Evolutionary conservation across 2,888 invertebrate species (phyloP).

Genomic region (Drosophila paramelanica): DNA sequence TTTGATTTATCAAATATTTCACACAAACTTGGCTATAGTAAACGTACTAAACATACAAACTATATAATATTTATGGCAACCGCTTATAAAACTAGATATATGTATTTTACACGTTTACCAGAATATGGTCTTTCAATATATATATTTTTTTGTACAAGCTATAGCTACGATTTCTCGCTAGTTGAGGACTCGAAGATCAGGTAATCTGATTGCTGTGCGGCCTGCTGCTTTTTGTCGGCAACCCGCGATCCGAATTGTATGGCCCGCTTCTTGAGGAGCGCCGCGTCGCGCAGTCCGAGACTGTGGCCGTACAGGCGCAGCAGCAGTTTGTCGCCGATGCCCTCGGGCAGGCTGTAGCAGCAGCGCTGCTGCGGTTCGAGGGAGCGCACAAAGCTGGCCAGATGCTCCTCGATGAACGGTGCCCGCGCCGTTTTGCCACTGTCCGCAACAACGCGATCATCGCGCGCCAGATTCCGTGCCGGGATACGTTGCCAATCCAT

Average conservation of each 20-base stretch:
- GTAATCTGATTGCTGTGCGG: constrained; percentile 89
- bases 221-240: constrained; percentile 95
- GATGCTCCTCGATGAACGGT: constrained; percentile 91
- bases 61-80: too few relatives aligned
- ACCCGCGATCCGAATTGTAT: constrained; percentile 99
- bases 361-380: constrained; percentile 88
- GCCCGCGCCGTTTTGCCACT: constrained; percentile 94
- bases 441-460: constrained; percentile 96
- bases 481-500: constrained; percentile 95
- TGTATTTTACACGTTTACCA: too few relatives aligned
- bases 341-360: constrained; percentile 86
- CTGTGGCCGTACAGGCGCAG: constrained; percentile 90
- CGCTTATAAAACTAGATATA: too few relatives aligned
- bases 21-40: too few relatives aligned
- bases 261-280: constrained; percentile 94
- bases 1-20: too few relatives aligned
- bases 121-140: too few relatives aligned
- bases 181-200: constrained; percentile 25
- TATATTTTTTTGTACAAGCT: too few relatives aligned
- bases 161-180: not conserved
- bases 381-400: constrained; percentile 88
- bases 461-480: constrained; percentile 95
- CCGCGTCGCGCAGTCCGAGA: constrained; percentile 88
- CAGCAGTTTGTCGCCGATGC: constrained; percentile 97
- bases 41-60: too few relatives aligned